Evolutionary conservation across 2,888 invertebrate genomes (phyloP), one percentile per base, ranked within the genome.

Genomic region (Dynastes maya): DNA sequence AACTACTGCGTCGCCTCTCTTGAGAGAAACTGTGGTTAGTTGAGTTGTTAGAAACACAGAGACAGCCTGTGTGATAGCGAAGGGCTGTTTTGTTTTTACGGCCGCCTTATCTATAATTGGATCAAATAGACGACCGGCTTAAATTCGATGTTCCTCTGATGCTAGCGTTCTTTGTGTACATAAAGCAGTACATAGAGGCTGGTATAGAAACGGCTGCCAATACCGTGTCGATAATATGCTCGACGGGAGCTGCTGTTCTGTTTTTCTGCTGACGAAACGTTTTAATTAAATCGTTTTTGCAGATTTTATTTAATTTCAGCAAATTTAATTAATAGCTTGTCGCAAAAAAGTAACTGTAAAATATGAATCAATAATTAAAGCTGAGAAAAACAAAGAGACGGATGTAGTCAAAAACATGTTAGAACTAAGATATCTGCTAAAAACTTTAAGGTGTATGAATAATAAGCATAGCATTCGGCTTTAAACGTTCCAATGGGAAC

Each of bases 21-120:
- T 65, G 76, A 80, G 80, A 80, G 80, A 79, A 76, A 70, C 79
- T 79, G 80, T 77, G 83, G 83, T 84, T 84, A 83, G 85, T 85
- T 83, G 84, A 85, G 85, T 84, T 85, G 84, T 85, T 84, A 82
- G 83, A 82, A 85, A 84, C 84, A 82, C 83, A 83, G 76, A 72
- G 77, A 81, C 80, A 81, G 80, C 79, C 80, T 72, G 83, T 83
- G 83, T 83, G 84, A 85, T 84, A 84, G 83, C 83, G 77, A 77
- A 72, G 83, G 83, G 83, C 84, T 85, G 85, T 85, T 85, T 84
- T 86, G 84, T 85, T 85, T 86, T 86, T 85, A 85, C 84, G 81
- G 83, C 78, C 80, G 80, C 79, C 83, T 83, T 86, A 85, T 86
- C 86, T 86, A 85, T 86, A 86, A 86, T 86, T 86, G 86, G 86